Conservation (phyloP, 2,797 vertebrate genomes). For the Diplodus puntazzo region DNA sequence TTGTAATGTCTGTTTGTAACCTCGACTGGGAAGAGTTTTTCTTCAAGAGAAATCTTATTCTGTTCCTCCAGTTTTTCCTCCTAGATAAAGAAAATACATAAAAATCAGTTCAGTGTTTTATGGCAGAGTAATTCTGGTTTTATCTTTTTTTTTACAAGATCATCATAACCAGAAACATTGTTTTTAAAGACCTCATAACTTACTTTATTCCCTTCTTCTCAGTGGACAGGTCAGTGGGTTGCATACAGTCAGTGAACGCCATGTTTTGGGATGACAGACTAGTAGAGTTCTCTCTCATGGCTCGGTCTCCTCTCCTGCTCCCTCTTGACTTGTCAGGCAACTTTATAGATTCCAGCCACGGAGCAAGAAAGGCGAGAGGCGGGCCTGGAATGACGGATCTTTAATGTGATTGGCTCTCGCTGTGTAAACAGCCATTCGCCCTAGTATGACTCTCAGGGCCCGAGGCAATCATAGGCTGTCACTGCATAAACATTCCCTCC, state of each 20-base stretch:
- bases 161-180: neutral
- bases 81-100: slow-evolving; percentile 50
- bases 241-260: slow-evolving; percentile 56
- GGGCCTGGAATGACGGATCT: slow-evolving; percentile 37
- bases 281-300: slow-evolving; percentile 63
- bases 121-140: neutral
- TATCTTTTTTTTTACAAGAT: neutral
- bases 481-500: slow-evolving; percentile 59
- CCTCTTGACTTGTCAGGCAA: slow-evolving; percentile 57
- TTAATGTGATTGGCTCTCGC: slow-evolving; percentile 61
- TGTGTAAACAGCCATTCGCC: slow-evolving; percentile 63
- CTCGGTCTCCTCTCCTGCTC: slow-evolving; percentile 52
- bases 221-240: slow-evolving; percentile 41
- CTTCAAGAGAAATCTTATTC: slow-evolving; percentile 74
- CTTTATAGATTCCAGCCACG: slow-evolving; percentile 71
- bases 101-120: neutral
- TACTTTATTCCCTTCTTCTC: slow-evolving; percentile 69
- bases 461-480: slow-evolving; percentile 54
- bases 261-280: slow-evolving; percentile 47
- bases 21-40: slow-evolving; percentile 48
- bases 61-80: slow-evolving; percentile 80
- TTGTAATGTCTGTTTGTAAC: neutral
- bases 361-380: slow-evolving; percentile 22
- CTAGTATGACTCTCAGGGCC: slow-evolving; percentile 45
- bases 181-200: slow-evolving; percentile 43